Evolutionary conservation across 2,888 invertebrate species (phyloP).

Genomic region (Drosophila suboccidentalis): DNA sequence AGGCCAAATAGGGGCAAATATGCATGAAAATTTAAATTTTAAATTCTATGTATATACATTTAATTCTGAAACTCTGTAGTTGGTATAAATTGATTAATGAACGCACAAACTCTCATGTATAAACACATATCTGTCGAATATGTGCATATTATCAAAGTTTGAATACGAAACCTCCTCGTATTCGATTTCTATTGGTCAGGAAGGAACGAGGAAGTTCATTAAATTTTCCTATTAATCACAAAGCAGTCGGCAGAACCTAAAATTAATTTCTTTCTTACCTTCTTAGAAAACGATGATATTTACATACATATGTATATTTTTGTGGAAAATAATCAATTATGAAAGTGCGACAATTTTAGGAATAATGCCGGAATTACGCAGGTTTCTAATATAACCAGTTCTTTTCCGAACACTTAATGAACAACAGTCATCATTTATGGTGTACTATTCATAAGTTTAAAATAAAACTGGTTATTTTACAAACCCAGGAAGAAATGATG

Average conservation of each 20-base stretch:
- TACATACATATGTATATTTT: not conserved
- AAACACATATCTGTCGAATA: not conserved
- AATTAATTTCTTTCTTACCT: not conserved
- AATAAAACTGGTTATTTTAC: conserved; percentile 3
- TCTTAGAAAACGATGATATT: not conserved
- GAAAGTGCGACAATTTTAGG: not conserved
- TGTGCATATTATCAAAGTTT: not conserved
- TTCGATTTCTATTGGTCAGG: not conserved
- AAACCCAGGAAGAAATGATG: not conserved
- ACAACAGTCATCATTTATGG: not conserved
- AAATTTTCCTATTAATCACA: not conserved
- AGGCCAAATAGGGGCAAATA: not conserved
- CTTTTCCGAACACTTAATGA: not conserved
- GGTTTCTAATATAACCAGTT: conserved; percentile 7
- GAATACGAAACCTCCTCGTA: not conserved
- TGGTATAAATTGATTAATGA: not conserved
- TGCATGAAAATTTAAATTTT: not conserved
- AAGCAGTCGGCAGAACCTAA: no score
- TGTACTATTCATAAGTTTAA: not conserved
- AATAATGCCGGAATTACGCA: not conserved
- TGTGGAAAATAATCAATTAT: not conserved
- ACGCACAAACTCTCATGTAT: not conserved
- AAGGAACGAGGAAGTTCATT: not conserved
- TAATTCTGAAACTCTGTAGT: not conserved
- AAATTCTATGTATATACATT: not conserved